Evolutionary conservation across 2,113 vertebrate species (phyloP).

Genomic region (Odontesthes bonariensis): DNA sequence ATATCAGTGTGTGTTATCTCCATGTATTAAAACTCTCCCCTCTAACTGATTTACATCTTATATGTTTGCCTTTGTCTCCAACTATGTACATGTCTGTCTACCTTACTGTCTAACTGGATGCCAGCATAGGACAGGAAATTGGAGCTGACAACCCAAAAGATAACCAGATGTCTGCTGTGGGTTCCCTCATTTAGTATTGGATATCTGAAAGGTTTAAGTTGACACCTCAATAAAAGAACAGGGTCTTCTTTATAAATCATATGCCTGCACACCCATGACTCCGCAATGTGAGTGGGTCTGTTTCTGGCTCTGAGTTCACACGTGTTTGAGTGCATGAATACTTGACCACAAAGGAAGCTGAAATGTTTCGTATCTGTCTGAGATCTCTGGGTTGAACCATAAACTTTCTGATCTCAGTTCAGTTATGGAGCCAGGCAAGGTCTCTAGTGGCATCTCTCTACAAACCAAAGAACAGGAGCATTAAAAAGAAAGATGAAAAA

Average conservation of each 20-base stretch:
- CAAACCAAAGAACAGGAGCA: constrained; percentile 17
- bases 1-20: constrained; percentile 13
- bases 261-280: constrained; percentile 5
- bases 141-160: constrained; percentile 39
- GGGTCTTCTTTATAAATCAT: neutral
- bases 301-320: neutral
- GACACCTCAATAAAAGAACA: constrained; percentile 1
- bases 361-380: constrained; percentile 35
- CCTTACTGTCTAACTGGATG: constrained; percentile 34
- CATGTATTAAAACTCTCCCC: constrained; percentile 6
- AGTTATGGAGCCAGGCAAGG: constrained; percentile 34
- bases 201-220: neutral
- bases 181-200: neutral
- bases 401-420: constrained; percentile 24
- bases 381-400: constrained; percentile 34
- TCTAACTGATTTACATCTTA: constrained; percentile 24
- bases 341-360: constrained; percentile 20
- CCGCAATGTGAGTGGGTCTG: neutral
- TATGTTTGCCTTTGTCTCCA: constrained; percentile 1
- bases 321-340: neutral
- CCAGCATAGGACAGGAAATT: constrained; percentile 39
- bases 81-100: constrained; percentile 2
- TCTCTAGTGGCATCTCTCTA: constrained; percentile 29
- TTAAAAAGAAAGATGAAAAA: neutral
- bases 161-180: constrained; percentile 53